Percentiles rank a stretch among this genome's conserved stretches.
Conservation (phyloP, 2,888 invertebrate species). For the Lithophane ornitopus region DNA sequence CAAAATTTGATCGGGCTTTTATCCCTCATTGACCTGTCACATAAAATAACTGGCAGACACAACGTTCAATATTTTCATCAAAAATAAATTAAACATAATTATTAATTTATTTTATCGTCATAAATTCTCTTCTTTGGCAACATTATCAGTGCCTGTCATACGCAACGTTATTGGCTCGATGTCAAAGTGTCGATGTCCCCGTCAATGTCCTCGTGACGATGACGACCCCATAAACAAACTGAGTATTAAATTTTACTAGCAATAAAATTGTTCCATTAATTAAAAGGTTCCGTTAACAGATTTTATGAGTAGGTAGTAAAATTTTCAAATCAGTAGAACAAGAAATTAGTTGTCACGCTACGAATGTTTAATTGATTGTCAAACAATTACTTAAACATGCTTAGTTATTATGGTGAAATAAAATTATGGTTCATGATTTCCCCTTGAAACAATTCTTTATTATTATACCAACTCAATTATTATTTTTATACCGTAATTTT, state of each 20-base stretch:
- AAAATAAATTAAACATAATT: not conserved
- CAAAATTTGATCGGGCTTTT: not conserved
- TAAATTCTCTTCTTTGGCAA: conserved; percentile 2
- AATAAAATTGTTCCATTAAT: conserved; percentile 54
- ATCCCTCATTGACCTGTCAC: not conserved
- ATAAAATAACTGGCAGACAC: not conserved
- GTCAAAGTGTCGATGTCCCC: conserved; percentile 18
- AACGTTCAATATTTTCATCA: not conserved
- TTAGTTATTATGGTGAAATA: not conserved
- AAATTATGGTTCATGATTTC: not conserved
- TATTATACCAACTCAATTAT: no score
- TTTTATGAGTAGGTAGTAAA: conserved; percentile 43
- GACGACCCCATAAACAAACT: conserved; percentile 36
- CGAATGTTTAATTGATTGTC: not conserved
- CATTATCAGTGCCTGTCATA: conserved; percentile 14
- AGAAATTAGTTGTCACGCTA: conserved; percentile 24
- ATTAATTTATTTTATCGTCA: not conserved
- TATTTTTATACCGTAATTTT: no score
- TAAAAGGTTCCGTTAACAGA: conserved; percentile 32
- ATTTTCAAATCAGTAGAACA: conserved; percentile 28
- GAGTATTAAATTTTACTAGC: conserved; percentile 42
- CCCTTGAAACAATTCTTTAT: not conserved
- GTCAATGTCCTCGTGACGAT: conserved; percentile 26
- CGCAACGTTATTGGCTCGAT: conserved; percentile 15
- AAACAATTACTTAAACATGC: not conserved